Evolutionary conservation across 35 echinoderm and acorn worm species (phyloP).

Genomic region (Diadema setosum): DNA sequence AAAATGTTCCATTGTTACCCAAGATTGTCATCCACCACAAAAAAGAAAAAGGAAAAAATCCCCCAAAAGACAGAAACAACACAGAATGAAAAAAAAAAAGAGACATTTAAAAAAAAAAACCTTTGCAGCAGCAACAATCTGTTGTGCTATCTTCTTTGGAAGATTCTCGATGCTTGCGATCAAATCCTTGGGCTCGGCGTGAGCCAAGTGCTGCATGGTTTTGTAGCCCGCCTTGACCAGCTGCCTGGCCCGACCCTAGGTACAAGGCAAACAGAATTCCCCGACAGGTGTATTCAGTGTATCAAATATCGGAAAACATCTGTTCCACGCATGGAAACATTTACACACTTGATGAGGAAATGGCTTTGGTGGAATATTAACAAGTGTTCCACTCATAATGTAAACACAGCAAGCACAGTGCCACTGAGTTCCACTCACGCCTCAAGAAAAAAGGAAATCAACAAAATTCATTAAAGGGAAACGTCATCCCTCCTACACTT

Average conservation of each 20-base stretch:
- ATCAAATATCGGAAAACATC: not conserved
- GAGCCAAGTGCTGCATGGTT: constrained; percentile 71
- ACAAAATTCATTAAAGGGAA: too few species aligned
- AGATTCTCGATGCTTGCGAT: constrained; percentile 62
- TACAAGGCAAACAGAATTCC: not conserved
- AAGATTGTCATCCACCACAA: not conserved
- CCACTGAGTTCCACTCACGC: too few species aligned
- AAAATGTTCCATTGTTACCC: not conserved
- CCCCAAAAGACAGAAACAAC: not conserved
- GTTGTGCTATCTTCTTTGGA: constrained; percentile 59
- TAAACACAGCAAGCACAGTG: not conserved
- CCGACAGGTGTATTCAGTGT: not conserved
- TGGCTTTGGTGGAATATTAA: not conserved
- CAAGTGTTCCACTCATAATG: not conserved
- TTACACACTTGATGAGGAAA: not conserved
- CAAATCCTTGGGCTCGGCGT: constrained; percentile 49
- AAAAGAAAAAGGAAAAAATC: not conserved
- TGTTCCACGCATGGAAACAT: not conserved
- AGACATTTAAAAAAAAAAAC: not conserved
- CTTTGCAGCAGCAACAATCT: constrained; percentile 91
- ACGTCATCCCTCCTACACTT: too few species aligned
- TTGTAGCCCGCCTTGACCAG: constrained; percentile 84
- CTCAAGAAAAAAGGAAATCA: too few species aligned
- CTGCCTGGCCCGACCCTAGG: constrained; percentile 78
- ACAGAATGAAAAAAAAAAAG: not conserved